Evolutionary conservation across 2,113 vertebrate genomes (phyloP), one percentile per base, ranked within the genome.

Genomic region (Capreolus pygargus): DNA sequence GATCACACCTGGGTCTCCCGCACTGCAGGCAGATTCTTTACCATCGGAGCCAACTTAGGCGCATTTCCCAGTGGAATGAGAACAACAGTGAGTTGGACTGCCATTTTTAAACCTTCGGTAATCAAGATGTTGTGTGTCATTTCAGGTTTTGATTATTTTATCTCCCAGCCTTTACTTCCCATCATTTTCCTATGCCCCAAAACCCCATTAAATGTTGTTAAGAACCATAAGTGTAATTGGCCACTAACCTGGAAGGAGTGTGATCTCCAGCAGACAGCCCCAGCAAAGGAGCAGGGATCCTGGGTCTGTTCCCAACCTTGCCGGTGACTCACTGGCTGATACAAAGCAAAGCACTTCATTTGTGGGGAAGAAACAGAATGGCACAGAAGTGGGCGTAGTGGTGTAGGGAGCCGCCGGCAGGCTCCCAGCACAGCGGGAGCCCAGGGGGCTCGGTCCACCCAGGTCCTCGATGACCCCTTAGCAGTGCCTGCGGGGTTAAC

Each of bases 241-340:
- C 86, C 91, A 81, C 93, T 97, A 93, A 97, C 91, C 94, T 94
- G 93, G 83, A 96, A 98, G 94, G 96, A 98, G 81, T 93, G 96
- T 81, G 86, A 84, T 96, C 86, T 58, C 91, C 21, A 4, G 92
- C 89, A 96, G 67, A 94, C 10, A 39, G 70, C 89, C 16, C 64
- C 47, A 39, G 93, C 84, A 84, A 89, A 90, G 28, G 93, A 86
- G 67, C 95, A 82, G 76, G 97, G 94, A 50, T 83, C 85, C 95
- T 97, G 93, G 94, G 95, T 61, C 91, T 86, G 33, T 89, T 89
- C 89, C 97, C 97, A 97, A 39, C 45, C 5, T 30, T 93, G 97
- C 61, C 0, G 0, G 57, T 98, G 98, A 98, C 94, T 98, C 98
- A 98, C 50, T 58, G 70, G 86, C 30, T 94, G 91, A 97, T 91